Conservation (phyloP, 37 sponge, comb jelly and placozoan genomes). For the Beroe forskalii region DNA sequence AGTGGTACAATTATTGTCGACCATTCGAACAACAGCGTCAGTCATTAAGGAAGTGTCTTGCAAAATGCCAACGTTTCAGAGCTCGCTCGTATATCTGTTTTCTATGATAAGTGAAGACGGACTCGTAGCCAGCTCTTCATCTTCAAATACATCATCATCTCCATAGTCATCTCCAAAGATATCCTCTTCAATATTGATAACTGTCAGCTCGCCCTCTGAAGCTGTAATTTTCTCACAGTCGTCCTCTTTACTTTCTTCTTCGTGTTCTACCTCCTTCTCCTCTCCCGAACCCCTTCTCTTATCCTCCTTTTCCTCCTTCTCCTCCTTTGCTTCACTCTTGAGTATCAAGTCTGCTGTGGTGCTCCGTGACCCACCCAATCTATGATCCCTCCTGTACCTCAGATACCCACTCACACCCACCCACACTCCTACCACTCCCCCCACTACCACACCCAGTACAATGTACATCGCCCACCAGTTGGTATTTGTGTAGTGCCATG, state of each 20-base stretch:
- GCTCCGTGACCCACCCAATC: background rate
- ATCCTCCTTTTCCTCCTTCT: background rate
- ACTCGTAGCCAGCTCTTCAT: too few relatives aligned
- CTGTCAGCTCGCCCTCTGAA: background rate
- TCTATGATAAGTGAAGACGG: too few relatives aligned
- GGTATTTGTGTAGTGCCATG: constrained; percentile 41
- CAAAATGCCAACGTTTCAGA: too few relatives aligned
- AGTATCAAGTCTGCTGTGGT: background rate
- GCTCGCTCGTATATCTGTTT: too few relatives aligned
- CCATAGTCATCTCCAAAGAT: too few relatives aligned
- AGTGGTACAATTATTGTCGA: too few relatives aligned
- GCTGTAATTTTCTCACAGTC: too few relatives aligned
- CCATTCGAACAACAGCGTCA: too few relatives aligned
- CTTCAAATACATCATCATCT: background rate
- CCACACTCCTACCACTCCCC: background rate
- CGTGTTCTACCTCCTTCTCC: too few relatives aligned
- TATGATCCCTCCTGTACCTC: background rate
- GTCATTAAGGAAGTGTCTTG: too few relatives aligned
- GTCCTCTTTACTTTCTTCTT: too few relatives aligned
- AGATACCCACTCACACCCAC: background rate
- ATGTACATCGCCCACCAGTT: constrained; percentile 48
- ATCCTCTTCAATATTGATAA: background rate
- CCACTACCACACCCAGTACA: background rate
- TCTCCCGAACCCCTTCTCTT: too few relatives aligned
- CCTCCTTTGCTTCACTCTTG: background rate